Base-by-base conservation (phyloP, 2,797 vertebrate genomes). In the Lacerta viridis region DNA sequence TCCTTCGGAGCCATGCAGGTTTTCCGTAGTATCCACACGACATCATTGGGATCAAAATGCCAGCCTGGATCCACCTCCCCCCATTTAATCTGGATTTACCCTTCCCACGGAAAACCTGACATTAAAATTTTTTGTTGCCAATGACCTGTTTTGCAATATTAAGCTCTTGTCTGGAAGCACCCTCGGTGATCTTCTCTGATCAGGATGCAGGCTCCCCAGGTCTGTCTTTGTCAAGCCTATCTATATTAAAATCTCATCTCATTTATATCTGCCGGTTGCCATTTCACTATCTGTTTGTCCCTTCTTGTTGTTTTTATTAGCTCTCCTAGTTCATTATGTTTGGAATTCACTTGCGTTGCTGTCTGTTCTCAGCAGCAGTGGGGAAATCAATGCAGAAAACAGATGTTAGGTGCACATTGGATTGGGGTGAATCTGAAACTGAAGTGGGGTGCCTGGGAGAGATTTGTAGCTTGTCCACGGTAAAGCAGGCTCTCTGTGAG, bases 341-440 rank as follows among this genome's bases (percentile, higher is more conserved):
- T 89, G 71, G 71, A 89, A 89, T 86, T 86, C 78, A 82, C 71
- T 88, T 29, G 61, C 72, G 27, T 84, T 84, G 81, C 77, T 81
- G 17, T 75, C 33, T 76, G 71, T 25, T 50, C 50, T 50, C 29
- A 84, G 46, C 43, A 43, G 25, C 18, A 25, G 68, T 69, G 68
- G 50, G 50, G 41, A 84, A 29, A 20, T 11, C 46, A 55, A 55
- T 13, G 13, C 79, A 13, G 75, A 18, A 41, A 82, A 25, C 55
- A 50, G 36, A 74, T 36, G 50, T 61, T 17, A 55, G 79, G 85
- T n/a, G 8, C 33, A n/a, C 7, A 2, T 81, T 81, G 10, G 61
- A 64, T 64, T 23, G 17, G 61, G 61, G 23, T 7, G 61, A 64
- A 64, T 64, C 61, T 23, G 17, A 64, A 64, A 64, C 20, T 64